Base-by-base conservation (phyloP, 1,140 invertebrate species). In the Euwallacea fornicatus region DNA sequence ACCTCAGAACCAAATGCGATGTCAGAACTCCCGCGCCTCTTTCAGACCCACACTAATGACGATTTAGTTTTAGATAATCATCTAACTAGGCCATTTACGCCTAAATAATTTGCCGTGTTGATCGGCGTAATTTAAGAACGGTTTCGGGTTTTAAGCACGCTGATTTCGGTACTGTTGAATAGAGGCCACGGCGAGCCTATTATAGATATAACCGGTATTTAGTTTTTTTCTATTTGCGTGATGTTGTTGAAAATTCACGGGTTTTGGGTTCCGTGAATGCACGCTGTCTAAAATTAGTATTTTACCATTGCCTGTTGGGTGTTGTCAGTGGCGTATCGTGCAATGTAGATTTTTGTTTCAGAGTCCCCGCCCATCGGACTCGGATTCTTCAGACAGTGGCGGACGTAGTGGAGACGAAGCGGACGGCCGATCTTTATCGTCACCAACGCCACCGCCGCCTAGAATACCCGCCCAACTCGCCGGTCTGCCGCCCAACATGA, bases 301-400 rank as follows among this genome's bases (percentile, higher is more conserved):
- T 33, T 33, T 33, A 33, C 21, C 21, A 13, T 15, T 58, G 55
- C 55, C 16, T 58, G 55, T 15, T 16, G 55, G 3, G 10, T 15
- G 46, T 13, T 50, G 46, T 50, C 46, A 50, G 13, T 50, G 9
- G 9, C 46, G 46, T 50, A 11, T 50, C 46, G 6, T 50, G 1
- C 13, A 50, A 11, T 50, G 13, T 13, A 50, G 13, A 15, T 56
- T 15, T 56, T 56, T 56, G 4, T 41, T 61, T 61, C 42, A 88
- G 86, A 88, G 86, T 84, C 86, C 86, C 74, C 81, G 78, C 47
- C 84, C 83, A 66, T 85, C 85, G 71, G 86, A 86, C 78, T 86
- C 85, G 67, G 85, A 86, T 78, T 85, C 85, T 78, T 86, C 84
- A 76, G 84, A 84, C 60, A 84, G 85, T 74, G 69, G 69, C 47